These are phyloP conservation scores for Horisme vitalbata DNA, from an alignment of 2,888 invertebrate species.

Conservation along the genomic window DNA sequence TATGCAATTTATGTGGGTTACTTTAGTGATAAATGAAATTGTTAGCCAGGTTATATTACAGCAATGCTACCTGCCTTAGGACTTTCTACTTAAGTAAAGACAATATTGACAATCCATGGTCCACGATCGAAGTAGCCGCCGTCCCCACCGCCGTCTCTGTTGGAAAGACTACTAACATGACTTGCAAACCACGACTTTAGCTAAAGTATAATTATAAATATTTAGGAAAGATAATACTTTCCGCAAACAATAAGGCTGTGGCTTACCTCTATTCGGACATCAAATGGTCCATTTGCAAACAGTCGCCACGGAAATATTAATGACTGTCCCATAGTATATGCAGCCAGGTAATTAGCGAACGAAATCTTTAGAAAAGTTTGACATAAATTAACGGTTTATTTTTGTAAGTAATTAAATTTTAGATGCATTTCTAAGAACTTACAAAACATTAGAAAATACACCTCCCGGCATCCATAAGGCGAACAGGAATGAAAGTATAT, in stretches of 20 bases:
- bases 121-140: slow-evolving; percentile 3
- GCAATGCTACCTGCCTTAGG: slow-evolving; percentile 16
- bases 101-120: slow-evolving; percentile 21
- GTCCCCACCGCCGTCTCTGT: background rate
- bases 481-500: too few relatives aligned
- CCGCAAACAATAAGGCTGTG: slow-evolving; percentile 26
- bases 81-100: slow-evolving; percentile 34
- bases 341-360: slow-evolving; percentile 5
- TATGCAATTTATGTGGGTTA: too few relatives aligned
- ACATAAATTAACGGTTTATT: slow-evolving; percentile 28
- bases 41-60: too few relatives aligned
- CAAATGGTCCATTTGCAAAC: slow-evolving; percentile 38
- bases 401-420: too few relatives aligned
- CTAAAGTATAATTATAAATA: slow-evolving; percentile 41
- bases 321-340: slow-evolving; percentile 30
- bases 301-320: slow-evolving; percentile 40
- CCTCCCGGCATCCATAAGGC: too few relatives aligned
- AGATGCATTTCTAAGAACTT: too few relatives aligned
- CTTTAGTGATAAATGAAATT: background rate
- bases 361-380: slow-evolving; percentile 19
- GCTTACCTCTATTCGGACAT: slow-evolving; percentile 30
- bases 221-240: too few relatives aligned
- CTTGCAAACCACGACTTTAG: slow-evolving; percentile 18
- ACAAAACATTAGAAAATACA: too few relatives aligned
- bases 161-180: slow-evolving; percentile 7